phyloP scores from a whole-genome alignment of 2,113 vertebrate species.

The Oceanites oceanicus region DNA sequence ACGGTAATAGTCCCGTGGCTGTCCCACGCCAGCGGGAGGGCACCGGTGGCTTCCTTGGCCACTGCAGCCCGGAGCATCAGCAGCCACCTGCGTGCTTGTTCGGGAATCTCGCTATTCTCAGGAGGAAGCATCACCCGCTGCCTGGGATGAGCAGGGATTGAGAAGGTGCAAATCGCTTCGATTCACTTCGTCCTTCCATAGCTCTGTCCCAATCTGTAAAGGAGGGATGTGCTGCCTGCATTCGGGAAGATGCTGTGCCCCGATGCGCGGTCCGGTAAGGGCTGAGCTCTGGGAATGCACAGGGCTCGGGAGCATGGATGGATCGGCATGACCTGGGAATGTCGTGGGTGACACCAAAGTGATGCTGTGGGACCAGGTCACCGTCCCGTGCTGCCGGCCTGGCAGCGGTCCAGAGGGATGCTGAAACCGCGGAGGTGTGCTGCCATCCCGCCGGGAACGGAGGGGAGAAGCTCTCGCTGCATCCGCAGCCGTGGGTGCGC shows the following conservation, averaged over 20 bases:
- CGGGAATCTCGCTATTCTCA: accelerated
- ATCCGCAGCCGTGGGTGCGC: accelerated
- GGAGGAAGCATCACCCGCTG: neutral
- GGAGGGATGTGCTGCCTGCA: neutral
- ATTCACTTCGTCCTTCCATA: accelerated
- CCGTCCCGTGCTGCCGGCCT: accelerated
- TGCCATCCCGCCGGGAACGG: accelerated
- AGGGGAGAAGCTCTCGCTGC: neutral
- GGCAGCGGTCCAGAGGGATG: neutral
- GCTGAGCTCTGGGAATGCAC: neutral
- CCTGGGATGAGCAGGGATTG: neutral
- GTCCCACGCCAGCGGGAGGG: accelerated
- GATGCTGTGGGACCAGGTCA: neutral
- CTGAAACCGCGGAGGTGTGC: accelerated
- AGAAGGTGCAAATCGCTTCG: accelerated
- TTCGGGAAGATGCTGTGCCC: neutral
- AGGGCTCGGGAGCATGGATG: accelerated
- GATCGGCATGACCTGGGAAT: accelerated
- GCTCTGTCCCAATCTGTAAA: accelerated
- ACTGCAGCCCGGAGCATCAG: neutral
- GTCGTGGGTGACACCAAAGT: accelerated
- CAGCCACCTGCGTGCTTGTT: accelerated
- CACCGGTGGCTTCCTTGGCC: neutral
- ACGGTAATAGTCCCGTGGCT: too few species aligned
- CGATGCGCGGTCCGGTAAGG: accelerated